phyloP scores from a whole-genome alignment of 2,888 invertebrate genomes.

The Euzetes globulus region DNA sequence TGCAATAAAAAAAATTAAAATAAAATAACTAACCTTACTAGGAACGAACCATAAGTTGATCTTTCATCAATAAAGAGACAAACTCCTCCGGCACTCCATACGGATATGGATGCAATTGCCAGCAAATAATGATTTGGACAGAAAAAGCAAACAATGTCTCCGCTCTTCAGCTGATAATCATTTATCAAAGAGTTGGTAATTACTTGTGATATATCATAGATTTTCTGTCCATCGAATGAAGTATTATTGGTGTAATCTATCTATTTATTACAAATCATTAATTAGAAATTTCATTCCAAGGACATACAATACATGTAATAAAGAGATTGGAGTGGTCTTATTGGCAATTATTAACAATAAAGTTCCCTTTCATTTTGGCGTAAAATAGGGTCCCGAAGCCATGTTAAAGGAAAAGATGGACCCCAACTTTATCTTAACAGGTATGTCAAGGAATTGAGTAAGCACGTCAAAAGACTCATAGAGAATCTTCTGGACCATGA shows the following conservation, averaged over 20 bases:
- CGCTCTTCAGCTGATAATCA: not conserved
- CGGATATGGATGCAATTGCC: not conserved
- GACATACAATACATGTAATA: no score
- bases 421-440: no score
- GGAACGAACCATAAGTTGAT: not conserved
- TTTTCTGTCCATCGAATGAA: not conserved
- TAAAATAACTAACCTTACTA: not conserved
- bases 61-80: not conserved
- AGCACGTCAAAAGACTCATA: no score
- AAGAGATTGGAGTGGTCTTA: no score
- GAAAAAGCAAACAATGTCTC: not conserved
- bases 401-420: no score
- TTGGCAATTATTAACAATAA: no score
- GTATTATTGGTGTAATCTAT: not conserved
- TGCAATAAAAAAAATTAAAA: not conserved
- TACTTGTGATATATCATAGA: not conserved
- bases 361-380: not conserved
- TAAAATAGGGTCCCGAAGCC: no score
- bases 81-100: not conserved
- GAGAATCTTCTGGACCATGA: no score
- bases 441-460: not conserved
- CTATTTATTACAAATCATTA: not conserved
- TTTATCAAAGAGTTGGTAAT: constrained; percentile 4
- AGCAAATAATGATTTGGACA: not conserved
- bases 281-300: not conserved